Conservation (phyloP, 2,888 invertebrate species). For the Rhamphomyia laevipes region DNA sequence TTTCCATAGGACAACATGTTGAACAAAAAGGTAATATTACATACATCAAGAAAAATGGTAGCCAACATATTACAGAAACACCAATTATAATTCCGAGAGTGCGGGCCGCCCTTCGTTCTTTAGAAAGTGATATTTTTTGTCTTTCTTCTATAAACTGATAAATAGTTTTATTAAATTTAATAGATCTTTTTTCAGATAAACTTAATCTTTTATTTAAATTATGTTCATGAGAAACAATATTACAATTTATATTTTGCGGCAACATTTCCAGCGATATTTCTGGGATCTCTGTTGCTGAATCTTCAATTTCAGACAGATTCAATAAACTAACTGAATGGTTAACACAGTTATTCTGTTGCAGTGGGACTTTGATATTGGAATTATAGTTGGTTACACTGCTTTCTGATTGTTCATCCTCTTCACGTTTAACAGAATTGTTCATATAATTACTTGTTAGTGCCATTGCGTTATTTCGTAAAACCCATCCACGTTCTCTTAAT, state of each 20-base stretch:
- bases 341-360: neutral
- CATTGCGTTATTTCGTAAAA: conserved; percentile 66
- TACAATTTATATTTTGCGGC: conserved; percentile 19
- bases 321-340: neutral
- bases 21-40: conserved; percentile 82
- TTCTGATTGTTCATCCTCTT: conserved; percentile 61
- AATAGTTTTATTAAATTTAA: conserved; percentile 41
- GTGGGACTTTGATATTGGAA: conserved; percentile 34
- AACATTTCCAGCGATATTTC: conserved; percentile 31
- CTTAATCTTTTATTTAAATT: neutral
- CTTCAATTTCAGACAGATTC: conserved; percentile 26
- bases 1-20: conserved; percentile 65
- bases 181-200: neutral
- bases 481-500: conserved; percentile 69
- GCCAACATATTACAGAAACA: conserved; percentile 94
- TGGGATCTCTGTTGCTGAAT: conserved; percentile 44
- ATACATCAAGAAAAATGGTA: conserved; percentile 95
- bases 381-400: conserved; percentile 75
- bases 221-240: neutral
- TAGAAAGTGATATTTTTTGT: conserved; percentile 80
- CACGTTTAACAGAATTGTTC: neutral
- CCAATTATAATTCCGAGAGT: conserved; percentile 96
- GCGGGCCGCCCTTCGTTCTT: conserved; percentile 87
- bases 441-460: conserved; percentile 38
- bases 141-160: conserved; percentile 84